Evolutionary conservation across 2,888 invertebrate genomes (phyloP).

Genomic region (Herminia tarsipennalis): DNA sequence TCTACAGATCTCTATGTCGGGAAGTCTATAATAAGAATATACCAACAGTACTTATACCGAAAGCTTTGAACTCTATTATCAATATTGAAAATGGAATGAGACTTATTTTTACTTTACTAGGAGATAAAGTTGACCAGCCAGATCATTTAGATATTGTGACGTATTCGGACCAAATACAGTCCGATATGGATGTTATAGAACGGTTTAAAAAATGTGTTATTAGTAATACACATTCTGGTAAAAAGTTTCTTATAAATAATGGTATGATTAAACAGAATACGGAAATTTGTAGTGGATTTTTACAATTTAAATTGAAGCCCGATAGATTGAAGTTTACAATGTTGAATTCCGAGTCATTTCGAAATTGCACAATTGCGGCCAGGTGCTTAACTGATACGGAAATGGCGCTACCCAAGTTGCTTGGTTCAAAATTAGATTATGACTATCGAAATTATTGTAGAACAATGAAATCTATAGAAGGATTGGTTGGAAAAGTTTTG

Average conservation of each 20-base stretch:
- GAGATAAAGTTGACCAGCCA: slow-evolving; percentile 64
- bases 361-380: slow-evolving; percentile 77
- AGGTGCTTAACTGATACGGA: slow-evolving; percentile 66
- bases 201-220: slow-evolving; percentile 83
- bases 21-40: slow-evolving; percentile 74
- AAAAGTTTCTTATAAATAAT: slow-evolving; percentile 84
- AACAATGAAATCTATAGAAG: slow-evolving; percentile 81
- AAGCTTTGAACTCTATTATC: slow-evolving; percentile 82
- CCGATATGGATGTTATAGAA: slow-evolving; percentile 68
- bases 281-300: slow-evolving; percentile 64
- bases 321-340: slow-evolving; percentile 77
- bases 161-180: slow-evolving; percentile 65
- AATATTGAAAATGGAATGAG: slow-evolving; percentile 84
- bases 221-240: slow-evolving; percentile 74
- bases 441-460: slow-evolving; percentile 77
- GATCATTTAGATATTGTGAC: slow-evolving; percentile 82
- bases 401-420: slow-evolving; percentile 55
- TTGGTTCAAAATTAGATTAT: slow-evolving; percentile 62
- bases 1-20: slow-evolving; percentile 71
- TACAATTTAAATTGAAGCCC: slow-evolving; percentile 77
- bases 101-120: slow-evolving; percentile 78
- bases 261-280: slow-evolving; percentile 76
- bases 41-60: slow-evolving; percentile 82
- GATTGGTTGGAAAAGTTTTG: slow-evolving; percentile 63
- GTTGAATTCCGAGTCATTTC: slow-evolving; percentile 80